Evolutionary conservation across 2,888 invertebrate genomes (phyloP).

Genomic region (Adelphocoris suturalis): DNA sequence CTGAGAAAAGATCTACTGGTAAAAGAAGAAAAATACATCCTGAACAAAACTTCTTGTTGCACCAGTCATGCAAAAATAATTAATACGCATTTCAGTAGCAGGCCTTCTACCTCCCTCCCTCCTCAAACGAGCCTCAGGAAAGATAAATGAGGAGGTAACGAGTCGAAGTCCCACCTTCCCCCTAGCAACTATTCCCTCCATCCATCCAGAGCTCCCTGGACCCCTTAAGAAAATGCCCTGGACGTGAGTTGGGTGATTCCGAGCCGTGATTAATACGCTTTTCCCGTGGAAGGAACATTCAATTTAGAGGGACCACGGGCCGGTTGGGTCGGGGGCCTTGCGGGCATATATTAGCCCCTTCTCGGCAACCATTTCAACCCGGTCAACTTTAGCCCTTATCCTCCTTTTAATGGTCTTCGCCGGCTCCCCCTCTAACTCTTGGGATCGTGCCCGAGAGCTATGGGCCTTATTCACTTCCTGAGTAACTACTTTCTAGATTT

Average conservation of each 20-base stretch:
- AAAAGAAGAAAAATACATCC: background rate
- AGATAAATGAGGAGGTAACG: conserved; percentile 55
- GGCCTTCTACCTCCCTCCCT: background rate
- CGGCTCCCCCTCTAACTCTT: conserved; percentile 9
- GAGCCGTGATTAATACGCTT: conserved; percentile 47
- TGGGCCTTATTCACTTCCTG: conserved; percentile 39
- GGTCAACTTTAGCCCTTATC: conserved; percentile 50
- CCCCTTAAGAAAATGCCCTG: conserved; percentile 50
- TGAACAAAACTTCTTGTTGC: conserved; percentile 10
- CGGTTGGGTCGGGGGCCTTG: background rate
- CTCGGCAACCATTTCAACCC: conserved; percentile 30
- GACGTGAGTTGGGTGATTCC: conserved; percentile 52
- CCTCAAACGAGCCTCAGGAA: conserved; percentile 47
- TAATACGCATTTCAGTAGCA: conserved; percentile 56
- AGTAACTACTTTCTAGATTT: conserved; percentile 27
- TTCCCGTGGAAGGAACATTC: conserved; percentile 40
- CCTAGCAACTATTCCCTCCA: background rate
- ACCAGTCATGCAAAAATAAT: conserved; percentile 55
- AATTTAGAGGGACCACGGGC: conserved; percentile 38
- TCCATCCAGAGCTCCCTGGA: background rate
- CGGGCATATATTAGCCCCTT: conserved; percentile 38
- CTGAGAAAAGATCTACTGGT: background rate
- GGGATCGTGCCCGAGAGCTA: background rate
- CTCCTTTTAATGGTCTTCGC: conserved; percentile 28
- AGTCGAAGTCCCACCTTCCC: conserved; percentile 19